Percentiles rank a stretch among this genome's conserved stretches.
Conservation (phyloP, 2,888 invertebrate species). For the Nephrocerus scutellatus region DNA sequence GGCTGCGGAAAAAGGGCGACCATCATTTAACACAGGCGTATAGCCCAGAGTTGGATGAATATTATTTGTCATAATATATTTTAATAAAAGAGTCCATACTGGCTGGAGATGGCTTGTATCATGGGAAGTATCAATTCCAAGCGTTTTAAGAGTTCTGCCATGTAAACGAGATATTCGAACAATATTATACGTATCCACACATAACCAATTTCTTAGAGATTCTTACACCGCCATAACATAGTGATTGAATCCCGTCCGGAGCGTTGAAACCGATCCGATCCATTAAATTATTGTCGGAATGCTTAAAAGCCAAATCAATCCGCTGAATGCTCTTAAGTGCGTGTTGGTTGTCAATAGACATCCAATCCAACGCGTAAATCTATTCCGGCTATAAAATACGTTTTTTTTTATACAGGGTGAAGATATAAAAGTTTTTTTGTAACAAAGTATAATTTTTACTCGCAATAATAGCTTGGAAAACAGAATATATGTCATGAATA, state of each 20-base stretch:
- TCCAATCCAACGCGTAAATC: no score
- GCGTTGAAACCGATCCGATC: slow-evolving; percentile 34
- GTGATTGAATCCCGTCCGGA: slow-evolving; percentile 51
- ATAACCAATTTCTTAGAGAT: slow-evolving; percentile 51
- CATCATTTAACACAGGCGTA: slow-evolving; percentile 38
- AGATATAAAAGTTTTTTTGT: no score
- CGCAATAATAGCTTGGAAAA: no score
- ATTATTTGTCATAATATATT: slow-evolving; percentile 33
- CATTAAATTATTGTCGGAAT: slow-evolving; percentile 38
- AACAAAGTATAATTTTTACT: no score
- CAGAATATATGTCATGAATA: no score
- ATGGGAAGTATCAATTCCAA: slow-evolving; percentile 45
- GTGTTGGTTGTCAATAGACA: no score
- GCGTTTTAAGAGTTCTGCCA: slow-evolving; percentile 38
- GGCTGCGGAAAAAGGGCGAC: no score
- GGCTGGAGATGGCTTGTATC: slow-evolving; percentile 32
- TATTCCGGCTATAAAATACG: no score
- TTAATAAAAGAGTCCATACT: slow-evolving; percentile 38
- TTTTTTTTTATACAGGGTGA: no score
- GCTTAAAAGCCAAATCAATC: slow-evolving; percentile 37
- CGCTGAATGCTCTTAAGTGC: no score
- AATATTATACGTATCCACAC: slow-evolving; percentile 45
- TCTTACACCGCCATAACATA: slow-evolving; percentile 55
- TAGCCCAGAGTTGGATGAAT: slow-evolving; percentile 40
- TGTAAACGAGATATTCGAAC: slow-evolving; percentile 44